Evolutionary conservation across 2,113 vertebrate species (phyloP), one percentile per base, ranked within the genome.

Genomic region (Ciconia maguari): DNA sequence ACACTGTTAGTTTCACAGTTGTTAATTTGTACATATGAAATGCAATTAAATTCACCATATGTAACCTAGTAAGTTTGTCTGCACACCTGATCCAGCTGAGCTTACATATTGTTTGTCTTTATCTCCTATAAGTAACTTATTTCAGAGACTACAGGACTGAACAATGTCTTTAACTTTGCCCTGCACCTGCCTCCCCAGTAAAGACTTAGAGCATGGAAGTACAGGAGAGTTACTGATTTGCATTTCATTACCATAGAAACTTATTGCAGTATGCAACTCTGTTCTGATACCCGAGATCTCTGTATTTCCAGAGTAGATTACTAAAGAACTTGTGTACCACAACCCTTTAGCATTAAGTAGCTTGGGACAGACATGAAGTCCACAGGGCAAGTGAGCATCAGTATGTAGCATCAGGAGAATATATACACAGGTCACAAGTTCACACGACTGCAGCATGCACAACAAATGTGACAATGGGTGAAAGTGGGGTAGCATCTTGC

Each of bases 1-100:
- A 15, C 36, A 27, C 2, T 16, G 8, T 51, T n/a, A 18, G 13
- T 21, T 82, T 64, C 42, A 30, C 13, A 5, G 5, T 30, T 15
- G n/a, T 18, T 36, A 1, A 52, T 16, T 41, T 65, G 5, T 3
- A 9, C 22, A 15, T 1, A 19, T 3, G 3, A 20, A 51, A 54
- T 3, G 7, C 30, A 58, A 8, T 11, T 10, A 21, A 36, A 54
- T 44, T 16, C 48, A 60, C 29, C 13, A 4, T 2, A 1, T 1
- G 2, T 55, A 38, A 38, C 49, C 38, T 69, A 42, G n/a, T 2
- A 52, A 41, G 19, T 7, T 69, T 64, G 34, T 29, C 42, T 9
- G 49, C 83, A 42, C 41, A 21, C 32, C 41, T 20, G 32, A 44
- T 30, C 27, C 46, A 46, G 24, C 2, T 8, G 3, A 49, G 27